Percentiles rank a stretch among this genome's conserved stretches.
phyloP scores from a whole-genome alignment of 2,888 invertebrate species.

The Polymixis flavicincta region DNA sequence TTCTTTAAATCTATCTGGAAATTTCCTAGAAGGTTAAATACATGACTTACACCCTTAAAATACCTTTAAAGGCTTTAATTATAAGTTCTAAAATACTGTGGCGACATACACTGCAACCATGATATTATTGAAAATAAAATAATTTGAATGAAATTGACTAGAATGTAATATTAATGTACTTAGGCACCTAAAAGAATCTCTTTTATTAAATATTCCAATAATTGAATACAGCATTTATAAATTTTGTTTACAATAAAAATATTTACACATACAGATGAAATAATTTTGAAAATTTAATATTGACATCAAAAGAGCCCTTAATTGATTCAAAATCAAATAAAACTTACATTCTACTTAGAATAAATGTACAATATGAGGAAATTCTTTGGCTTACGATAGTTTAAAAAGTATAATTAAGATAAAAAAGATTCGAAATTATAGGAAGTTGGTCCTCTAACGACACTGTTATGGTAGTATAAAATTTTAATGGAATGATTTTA shows the following conservation, averaged over 20 bases:
- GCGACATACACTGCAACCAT: slow-evolving; percentile 38
- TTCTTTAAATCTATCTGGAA: slow-evolving; percentile 63
- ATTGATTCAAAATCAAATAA: slow-evolving; percentile 60
- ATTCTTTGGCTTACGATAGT: slow-evolving; percentile 70
- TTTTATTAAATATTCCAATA: slow-evolving; percentile 56
- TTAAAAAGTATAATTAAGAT: slow-evolving; percentile 53
- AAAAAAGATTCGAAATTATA: slow-evolving; percentile 67
- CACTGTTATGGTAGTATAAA: slow-evolving; percentile 65
- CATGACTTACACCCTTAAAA: slow-evolving; percentile 57
- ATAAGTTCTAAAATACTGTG: slow-evolving; percentile 66
- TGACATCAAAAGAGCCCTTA: slow-evolving; percentile 62
- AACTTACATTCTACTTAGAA: slow-evolving; percentile 59
- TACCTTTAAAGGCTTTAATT: slow-evolving; percentile 60
- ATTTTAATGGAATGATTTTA: slow-evolving; percentile 75
- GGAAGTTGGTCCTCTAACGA: slow-evolving; percentile 81
- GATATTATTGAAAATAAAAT: slow-evolving; percentile 63
- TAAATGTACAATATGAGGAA: slow-evolving; percentile 62
- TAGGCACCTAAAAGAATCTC: slow-evolving; percentile 73
- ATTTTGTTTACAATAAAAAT: slow-evolving; percentile 53
- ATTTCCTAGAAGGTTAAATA: slow-evolving; percentile 55
- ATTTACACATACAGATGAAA: slow-evolving; percentile 59
- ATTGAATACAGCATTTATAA: slow-evolving; percentile 59
- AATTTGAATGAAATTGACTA: slow-evolving; percentile 84
- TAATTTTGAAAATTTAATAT: slow-evolving; percentile 55
- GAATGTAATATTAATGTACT: slow-evolving; percentile 79